phyloP scores from a whole-genome alignment of 2,888 invertebrate species.

The Argyra leucocephala region DNA sequence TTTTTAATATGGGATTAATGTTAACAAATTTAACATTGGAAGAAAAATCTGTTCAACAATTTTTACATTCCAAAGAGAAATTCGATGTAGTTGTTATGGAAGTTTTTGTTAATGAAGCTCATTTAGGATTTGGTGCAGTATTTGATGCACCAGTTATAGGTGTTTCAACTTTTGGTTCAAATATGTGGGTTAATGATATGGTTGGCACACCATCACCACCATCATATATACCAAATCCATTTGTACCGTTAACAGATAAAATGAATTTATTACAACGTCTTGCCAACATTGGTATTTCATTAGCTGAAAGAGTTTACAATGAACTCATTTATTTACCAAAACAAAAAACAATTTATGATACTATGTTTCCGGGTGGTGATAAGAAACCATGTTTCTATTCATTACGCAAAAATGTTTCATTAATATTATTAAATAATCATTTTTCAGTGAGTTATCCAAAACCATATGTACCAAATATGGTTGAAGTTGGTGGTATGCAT shows the following conservation, averaged over 20 bases:
- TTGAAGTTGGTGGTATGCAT: conserved; percentile 42
- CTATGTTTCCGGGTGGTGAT: conserved; percentile 32
- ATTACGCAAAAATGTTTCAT: conserved; percentile 31
- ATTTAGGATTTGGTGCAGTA: conserved; percentile 35
- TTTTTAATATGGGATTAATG: conserved; percentile 28
- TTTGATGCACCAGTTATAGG: conserved; percentile 37
- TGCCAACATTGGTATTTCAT: conserved; percentile 32
- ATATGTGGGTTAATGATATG: conserved; percentile 21
- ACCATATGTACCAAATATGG: conserved; percentile 41
- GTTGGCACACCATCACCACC: conserved; percentile 35
- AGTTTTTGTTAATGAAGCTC: conserved; percentile 39
- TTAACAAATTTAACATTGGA: conserved; percentile 28
- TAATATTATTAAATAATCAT: conserved; percentile 38
- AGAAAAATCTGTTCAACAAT: conserved; percentile 27
- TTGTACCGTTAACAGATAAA: conserved; percentile 33
- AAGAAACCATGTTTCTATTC: conserved; percentile 30
- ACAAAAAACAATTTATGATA: conserved; percentile 31
- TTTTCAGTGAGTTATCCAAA: conserved; percentile 36
- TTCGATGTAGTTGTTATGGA: conserved; percentile 42
- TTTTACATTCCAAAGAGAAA: conserved; percentile 34
- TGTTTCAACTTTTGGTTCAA: conserved; percentile 33
- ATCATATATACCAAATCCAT: conserved; percentile 35
- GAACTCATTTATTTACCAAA: conserved; percentile 33
- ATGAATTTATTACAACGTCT: conserved; percentile 39
- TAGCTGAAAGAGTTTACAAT: conserved; percentile 28